phyloP scores from a whole-genome alignment of 1,140 invertebrate genomes.

The Bombus terrestris region DNA sequence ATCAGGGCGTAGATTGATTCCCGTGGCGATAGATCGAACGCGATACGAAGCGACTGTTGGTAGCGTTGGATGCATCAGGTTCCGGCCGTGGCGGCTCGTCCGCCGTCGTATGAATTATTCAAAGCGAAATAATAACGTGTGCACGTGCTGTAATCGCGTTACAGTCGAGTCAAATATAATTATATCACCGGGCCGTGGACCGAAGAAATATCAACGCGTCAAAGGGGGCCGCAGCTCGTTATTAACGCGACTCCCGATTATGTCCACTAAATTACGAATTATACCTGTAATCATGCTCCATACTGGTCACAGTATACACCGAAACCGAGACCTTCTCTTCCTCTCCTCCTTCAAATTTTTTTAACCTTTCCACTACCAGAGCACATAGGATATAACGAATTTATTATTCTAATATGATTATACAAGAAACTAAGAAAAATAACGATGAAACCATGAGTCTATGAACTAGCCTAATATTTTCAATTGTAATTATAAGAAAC shows the following conservation, averaged over 20 bases:
- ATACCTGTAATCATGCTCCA: constrained; percentile 34
- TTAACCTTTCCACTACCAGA: neutral
- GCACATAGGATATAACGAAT: too few relatives aligned
- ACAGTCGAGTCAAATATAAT: constrained; percentile 68
- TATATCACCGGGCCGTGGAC: constrained; percentile 43
- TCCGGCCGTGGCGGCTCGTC: constrained; percentile 35
- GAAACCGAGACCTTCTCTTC: neutral
- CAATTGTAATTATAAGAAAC: too few relatives aligned
- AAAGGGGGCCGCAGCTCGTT: constrained; percentile 39
- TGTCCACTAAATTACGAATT: constrained; percentile 56
- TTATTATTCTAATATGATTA: too few relatives aligned
- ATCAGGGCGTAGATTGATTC: constrained; percentile 59
- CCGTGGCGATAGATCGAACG: constrained; percentile 53
- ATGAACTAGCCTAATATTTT: neutral
- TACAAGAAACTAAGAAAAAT: too few relatives aligned
- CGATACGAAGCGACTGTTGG: constrained; percentile 49
- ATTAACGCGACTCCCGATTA: constrained; percentile 46
- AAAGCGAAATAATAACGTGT: constrained; percentile 67
- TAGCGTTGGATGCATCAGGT: neutral
- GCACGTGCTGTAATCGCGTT: constrained; percentile 67
- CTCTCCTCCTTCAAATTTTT: neutral
- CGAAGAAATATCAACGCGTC: constrained; percentile 59
- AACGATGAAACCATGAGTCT: too few relatives aligned
- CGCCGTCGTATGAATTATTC: constrained; percentile 65
- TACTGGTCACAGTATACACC: neutral